Base-by-base conservation (phyloP, 2,113 vertebrate species). In the Myiozetetes cayanensis region DNA sequence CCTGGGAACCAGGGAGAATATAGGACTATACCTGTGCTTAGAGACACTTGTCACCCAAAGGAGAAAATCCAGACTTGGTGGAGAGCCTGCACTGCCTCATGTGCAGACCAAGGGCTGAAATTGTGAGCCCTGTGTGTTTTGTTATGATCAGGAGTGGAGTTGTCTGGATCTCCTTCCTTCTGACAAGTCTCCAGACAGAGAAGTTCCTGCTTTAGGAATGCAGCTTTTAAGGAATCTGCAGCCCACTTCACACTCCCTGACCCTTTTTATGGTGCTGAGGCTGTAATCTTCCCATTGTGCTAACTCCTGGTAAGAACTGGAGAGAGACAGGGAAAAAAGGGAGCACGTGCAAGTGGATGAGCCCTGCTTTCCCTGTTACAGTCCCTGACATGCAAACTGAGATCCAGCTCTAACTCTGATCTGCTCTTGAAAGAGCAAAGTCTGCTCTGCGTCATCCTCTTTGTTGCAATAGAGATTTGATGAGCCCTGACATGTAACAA, bases 261-360 rank as follows among this genome's bases (percentile, higher is more conserved):
- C 74, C 74, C 53, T 94, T 95, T 93, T 82, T 85, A 85, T 3
- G 3, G 56, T 75, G 47, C 74, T 92, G 73, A 94, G 58, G 62
- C 66, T 94, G 18, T 81, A 93, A 89, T 66, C 62, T 89, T 95
- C 62, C 90, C 77, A 52, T 87, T 93, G 52, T 93, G 59, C 76
- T 79, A 76, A 91, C 71, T 49, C 56, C 62, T 7, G 2, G 9
- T 52, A 56, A 75, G 49, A 89, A 39, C 30, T 87, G 61, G 65
- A 82, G 52, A 87, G 61, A 77, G 44, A 35, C 17, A 49, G 28
- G n/a, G 52, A 52, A 44, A 81, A 49, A 71, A 66, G 44, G 23
- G 31, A 62, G 19, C 22, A 27, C 0, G 7, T 74, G 65, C 80
- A 91, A 88, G 78, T 46, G 31, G 62, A 56, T 85, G 62, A 71